Conservation (phyloP, 2,888 invertebrate genomes). For the Pollenia labialis region DNA sequence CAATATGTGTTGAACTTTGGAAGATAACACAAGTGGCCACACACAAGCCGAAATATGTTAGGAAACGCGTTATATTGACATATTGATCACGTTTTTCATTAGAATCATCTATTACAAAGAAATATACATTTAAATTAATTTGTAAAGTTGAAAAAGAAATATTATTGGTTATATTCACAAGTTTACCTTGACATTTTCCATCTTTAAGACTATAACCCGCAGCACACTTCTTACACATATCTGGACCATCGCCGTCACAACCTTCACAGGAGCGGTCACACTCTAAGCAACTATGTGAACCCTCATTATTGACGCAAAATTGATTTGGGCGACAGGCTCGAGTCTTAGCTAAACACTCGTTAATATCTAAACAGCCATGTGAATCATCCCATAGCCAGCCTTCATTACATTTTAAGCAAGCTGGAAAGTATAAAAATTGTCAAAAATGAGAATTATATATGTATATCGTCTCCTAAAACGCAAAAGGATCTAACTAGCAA, state of each 20-base stretch:
- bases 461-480: no score
- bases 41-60: conserved; percentile 93
- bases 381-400: conserved; percentile 91
- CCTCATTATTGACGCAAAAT: conserved; percentile 95
- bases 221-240: conserved; percentile 94
- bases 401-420: conserved; percentile 85
- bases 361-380: conserved; percentile 92
- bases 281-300: conserved; percentile 90
- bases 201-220: conserved; percentile 89
- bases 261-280: conserved; percentile 94
- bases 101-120: conserved; percentile 82
- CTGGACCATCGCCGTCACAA: conserved; percentile 95
- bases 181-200: conserved; percentile 90
- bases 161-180: not conserved
- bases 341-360: conserved; percentile 90
- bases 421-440: conserved; percentile 51
- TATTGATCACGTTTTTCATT: conserved; percentile 85
- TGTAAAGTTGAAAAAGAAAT: not conserved
- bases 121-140: conserved; percentile 16
- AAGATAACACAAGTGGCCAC: conserved; percentile 94
- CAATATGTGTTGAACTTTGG: conserved; percentile 90
- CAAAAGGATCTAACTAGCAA: no score
- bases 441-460: not conserved
- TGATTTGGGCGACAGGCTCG: conserved; percentile 87
- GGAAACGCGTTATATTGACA: conserved; percentile 88